Evolutionary conservation across 37 sponge, comb jelly and placozoan species (phyloP).

Genomic region (Diacarnus erythraeanus): DNA sequence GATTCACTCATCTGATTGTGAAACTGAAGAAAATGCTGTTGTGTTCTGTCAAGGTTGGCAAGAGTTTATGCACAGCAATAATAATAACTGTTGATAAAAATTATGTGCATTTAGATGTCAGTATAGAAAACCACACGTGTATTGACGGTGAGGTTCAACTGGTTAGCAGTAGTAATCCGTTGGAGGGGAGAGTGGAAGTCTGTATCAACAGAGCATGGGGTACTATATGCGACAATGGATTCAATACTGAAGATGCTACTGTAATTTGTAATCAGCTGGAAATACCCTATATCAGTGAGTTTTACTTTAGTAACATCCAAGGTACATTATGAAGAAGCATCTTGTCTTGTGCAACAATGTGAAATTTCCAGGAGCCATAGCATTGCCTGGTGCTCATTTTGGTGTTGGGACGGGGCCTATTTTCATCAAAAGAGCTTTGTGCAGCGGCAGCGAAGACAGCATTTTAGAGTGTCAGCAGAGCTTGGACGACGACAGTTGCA

Average conservation of each 20-base stretch:
- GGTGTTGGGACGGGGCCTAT: conserved; percentile 8
- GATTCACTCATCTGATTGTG: not conserved
- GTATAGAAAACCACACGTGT: not conserved
- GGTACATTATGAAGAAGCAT: not conserved
- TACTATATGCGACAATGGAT: conserved; percentile 19
- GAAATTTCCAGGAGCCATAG: not conserved
- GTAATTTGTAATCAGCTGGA: conserved; percentile 49
- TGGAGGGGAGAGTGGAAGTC: conserved; percentile 41
- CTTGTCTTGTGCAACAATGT: too few species aligned
- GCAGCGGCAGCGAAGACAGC: conserved; percentile 6
- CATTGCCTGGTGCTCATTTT: not conserved
- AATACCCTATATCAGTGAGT: not conserved
- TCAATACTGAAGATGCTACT: conserved; percentile 31
- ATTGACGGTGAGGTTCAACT: conserved; percentile 26
- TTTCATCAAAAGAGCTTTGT: conserved; percentile 1
- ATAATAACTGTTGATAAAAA: too few species aligned
- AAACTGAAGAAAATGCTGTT: conserved; percentile 10
- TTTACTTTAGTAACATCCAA: not conserved
- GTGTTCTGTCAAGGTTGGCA: conserved; percentile 52
- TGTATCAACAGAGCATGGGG: conserved; percentile 57
- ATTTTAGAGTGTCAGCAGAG: conserved; percentile 7
- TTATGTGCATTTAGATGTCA: not conserved
- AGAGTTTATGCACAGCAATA: too few species aligned
- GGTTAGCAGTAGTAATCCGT: not conserved
- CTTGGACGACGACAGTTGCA: not conserved